Evolutionary conservation across 2,113 vertebrate species (phyloP).

Genomic region (Antechinus flavipes): DNA sequence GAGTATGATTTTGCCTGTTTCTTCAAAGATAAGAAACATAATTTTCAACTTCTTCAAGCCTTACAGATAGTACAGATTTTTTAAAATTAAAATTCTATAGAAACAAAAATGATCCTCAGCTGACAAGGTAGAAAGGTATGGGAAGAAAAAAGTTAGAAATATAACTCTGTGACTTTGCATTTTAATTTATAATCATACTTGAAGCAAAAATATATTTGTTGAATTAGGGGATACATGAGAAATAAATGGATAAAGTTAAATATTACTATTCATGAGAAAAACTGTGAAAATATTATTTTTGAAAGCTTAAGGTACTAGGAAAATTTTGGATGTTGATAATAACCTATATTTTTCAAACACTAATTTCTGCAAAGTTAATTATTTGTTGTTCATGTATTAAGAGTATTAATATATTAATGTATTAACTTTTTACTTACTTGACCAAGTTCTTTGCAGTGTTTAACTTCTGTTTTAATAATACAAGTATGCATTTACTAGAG

Average conservation of each 20-base stretch:
- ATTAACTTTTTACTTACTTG: neutral
- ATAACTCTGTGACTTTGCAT: neutral
- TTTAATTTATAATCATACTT: neutral
- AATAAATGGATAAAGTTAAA: neutral
- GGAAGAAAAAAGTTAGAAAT: neutral
- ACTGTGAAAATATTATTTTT: neutral
- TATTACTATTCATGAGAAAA: neutral
- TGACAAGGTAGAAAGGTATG: neutral
- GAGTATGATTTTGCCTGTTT: neutral
- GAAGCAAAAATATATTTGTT: neutral
- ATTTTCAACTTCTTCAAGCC: neutral
- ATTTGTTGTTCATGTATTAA: neutral
- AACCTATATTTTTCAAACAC: neutral
- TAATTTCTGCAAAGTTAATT: neutral
- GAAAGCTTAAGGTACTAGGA: neutral
- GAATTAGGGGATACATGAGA: neutral
- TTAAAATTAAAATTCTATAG: neutral
- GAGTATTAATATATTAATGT: no score
- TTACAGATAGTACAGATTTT: neutral
- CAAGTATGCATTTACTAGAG: no score
- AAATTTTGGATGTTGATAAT: neutral
- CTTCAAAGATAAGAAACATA: neutral
- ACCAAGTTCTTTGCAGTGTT: neutral
- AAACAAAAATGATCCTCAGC: neutral
- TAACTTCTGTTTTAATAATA: neutral